Percentiles rank a stretch among this genome's conserved stretches.
phyloP scores from a whole-genome alignment of 1,140 invertebrate species.

The Carcinoscorpius rotundicauda region DNA sequence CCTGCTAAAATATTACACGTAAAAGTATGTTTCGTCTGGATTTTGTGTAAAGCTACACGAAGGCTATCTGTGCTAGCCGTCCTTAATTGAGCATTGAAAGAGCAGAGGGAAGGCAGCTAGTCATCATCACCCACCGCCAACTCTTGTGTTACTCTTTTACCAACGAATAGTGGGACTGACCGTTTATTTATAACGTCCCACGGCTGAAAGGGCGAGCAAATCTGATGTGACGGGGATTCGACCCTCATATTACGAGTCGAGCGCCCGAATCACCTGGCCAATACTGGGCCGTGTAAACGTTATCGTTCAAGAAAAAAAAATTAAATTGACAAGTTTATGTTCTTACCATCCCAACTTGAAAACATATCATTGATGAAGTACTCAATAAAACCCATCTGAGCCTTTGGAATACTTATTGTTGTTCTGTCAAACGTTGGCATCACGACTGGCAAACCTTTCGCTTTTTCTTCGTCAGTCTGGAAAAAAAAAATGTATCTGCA shows the following conservation, averaged over 20 bases:
- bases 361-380: constrained; percentile 96
- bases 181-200: no score
- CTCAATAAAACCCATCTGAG: constrained; percentile 92
- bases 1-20: no score
- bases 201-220: no score
- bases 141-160: not conserved
- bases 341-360: constrained; percentile 86
- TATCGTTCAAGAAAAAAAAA: not conserved
- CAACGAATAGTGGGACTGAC: not conserved
- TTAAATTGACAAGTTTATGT: not conserved
- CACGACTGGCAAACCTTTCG: constrained; percentile 67
- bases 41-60: no score
- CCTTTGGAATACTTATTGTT: constrained; percentile 88
- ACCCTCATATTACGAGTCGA: not conserved
- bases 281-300: not conserved
- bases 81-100: no score
- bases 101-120: no score
- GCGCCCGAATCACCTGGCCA: not conserved
- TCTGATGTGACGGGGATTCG: not conserved
- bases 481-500: constrained; percentile 10
- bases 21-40: no score
- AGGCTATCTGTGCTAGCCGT: no score
- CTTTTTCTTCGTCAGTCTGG: constrained; percentile 87
- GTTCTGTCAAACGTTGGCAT: constrained; percentile 93
- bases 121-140: no score